Conservation (phyloP, 1,140 invertebrate genomes). For the Atta colombica region DNA sequence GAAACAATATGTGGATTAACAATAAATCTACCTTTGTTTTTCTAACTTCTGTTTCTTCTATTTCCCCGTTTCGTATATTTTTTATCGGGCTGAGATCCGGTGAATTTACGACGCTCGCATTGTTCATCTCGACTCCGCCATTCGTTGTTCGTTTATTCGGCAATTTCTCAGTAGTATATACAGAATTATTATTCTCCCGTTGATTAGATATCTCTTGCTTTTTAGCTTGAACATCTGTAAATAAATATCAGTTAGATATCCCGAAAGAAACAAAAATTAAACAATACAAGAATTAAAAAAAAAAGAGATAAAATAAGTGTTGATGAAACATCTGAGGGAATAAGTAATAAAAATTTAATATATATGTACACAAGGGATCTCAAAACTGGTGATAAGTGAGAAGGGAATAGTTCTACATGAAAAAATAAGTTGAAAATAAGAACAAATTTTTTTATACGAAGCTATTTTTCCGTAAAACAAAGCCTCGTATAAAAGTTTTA, state of each 20-base stretch:
- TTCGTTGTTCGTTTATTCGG: slow-evolving; percentile 77
- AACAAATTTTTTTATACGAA: too few species aligned
- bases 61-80: slow-evolving; percentile 78
- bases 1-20: background rate
- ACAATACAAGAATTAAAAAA: slow-evolving; percentile 23
- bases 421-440: too few species aligned
- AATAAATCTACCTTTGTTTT: slow-evolving; percentile 79
- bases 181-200: slow-evolving; percentile 83
- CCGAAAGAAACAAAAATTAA: slow-evolving; percentile 18
- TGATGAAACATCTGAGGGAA: slow-evolving; percentile 48
- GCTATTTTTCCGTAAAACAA: too few species aligned
- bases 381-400: too few species aligned
- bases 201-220: slow-evolving; percentile 67
- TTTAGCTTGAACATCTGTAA: slow-evolving; percentile 80
- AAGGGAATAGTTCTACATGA: too few species aligned
- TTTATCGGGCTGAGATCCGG: slow-evolving; percentile 81
- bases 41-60: slow-evolving; percentile 79
- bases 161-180: slow-evolving; percentile 74
- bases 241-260: slow-evolving; percentile 44
- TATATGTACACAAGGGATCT: background rate
- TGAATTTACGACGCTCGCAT: slow-evolving; percentile 75
- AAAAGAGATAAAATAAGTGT: slow-evolving; percentile 30
- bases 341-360: slow-evolving; percentile 25
- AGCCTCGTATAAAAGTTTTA: too few species aligned
- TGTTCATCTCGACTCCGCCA: slow-evolving; percentile 71